Percentiles rank a stretch among this genome's conserved stretches.
phyloP scores from a whole-genome alignment of 2,888 invertebrate species.

The Meteorus colon region DNA sequence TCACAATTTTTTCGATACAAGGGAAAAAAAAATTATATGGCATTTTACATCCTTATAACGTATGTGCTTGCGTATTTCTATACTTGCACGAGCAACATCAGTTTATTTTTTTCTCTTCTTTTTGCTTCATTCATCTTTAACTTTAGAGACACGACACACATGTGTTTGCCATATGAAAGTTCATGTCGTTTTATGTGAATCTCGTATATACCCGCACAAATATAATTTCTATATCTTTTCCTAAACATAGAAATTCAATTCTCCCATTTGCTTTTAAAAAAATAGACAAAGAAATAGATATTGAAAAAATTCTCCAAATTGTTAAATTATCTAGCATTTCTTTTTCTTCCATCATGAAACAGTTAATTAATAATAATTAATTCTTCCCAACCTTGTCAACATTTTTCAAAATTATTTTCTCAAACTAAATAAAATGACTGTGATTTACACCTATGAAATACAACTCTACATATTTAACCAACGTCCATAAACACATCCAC shows the following conservation, averaged over 20 bases:
- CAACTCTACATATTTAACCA: no score
- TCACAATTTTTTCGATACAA: constrained; percentile 5
- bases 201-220: not conserved
- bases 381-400: no score
- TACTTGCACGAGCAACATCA: constrained; percentile 32
- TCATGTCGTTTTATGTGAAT: constrained; percentile 33
- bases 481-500: no score
- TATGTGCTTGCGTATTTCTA: constrained; percentile 38
- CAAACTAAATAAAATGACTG: no score
- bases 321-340: no score
- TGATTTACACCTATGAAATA: no score
- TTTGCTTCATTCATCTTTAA: constrained; percentile 9
- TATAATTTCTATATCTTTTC: not conserved
- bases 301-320: no score
- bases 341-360: no score
- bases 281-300: not conserved
- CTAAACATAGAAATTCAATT: no score
- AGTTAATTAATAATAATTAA: no score
- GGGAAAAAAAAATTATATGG: constrained; percentile 4
- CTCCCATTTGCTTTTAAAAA: not conserved
- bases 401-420: no score
- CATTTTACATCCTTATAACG: constrained; percentile 41
- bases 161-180: constrained; percentile 56
- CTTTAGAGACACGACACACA: constrained; percentile 43
- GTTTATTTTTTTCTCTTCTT: not conserved